Evolutionary conservation across 2,113 vertebrate species (phyloP).

Genomic region (Regulus satrapa): DNA sequence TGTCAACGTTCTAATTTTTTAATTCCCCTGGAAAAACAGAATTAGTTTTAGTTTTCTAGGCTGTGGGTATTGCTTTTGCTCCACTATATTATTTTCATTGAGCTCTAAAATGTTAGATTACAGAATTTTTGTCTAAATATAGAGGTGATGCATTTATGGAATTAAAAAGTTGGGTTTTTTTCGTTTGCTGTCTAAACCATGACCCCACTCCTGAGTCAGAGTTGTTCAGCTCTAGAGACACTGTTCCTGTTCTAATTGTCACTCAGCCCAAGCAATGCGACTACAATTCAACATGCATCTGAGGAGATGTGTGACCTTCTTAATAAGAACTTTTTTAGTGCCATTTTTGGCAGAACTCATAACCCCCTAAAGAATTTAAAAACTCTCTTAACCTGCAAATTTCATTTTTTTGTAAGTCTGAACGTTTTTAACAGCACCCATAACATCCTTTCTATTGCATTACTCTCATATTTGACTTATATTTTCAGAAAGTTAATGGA

Average conservation of each 20-base stretch:
- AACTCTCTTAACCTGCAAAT: background rate
- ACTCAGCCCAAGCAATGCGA: background rate
- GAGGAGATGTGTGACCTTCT: background rate
- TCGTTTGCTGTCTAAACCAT: background rate
- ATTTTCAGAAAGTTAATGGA: background rate
- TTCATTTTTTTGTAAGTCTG: background rate
- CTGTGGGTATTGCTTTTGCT: background rate
- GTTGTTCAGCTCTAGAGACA: background rate
- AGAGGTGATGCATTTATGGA: background rate
- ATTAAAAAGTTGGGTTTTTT: background rate
- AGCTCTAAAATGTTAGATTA: background rate
- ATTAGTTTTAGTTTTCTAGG: background rate
- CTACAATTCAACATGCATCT: fast-evolving
- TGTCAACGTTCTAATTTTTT: background rate
- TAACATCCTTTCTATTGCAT: background rate
- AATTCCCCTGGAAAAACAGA: background rate
- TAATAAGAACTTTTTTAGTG: background rate
- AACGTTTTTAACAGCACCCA: background rate
- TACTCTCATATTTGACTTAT: background rate
- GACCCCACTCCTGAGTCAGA: background rate
- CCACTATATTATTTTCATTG: background rate
- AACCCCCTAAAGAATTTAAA: background rate
- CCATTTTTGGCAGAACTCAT: background rate
- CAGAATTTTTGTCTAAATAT: background rate
- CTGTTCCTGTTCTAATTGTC: background rate